These are phyloP conservation scores for Pteronura brasiliensis DNA, from an alignment of 2,113 vertebrate genomes.

Conservation along the genomic window DNA sequence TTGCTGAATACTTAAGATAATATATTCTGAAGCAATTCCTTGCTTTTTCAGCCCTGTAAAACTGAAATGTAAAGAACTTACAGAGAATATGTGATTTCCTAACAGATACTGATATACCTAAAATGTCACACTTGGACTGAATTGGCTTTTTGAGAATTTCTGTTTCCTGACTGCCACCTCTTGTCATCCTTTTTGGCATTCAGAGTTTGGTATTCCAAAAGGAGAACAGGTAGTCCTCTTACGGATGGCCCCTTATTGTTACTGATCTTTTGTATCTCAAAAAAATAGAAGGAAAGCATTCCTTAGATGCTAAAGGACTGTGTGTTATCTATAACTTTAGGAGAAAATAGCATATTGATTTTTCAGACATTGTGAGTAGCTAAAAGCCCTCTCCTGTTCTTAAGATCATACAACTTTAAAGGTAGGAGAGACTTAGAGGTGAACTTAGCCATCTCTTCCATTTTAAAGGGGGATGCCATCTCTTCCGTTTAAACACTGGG, in stretches of 20 bases:
- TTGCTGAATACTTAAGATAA: background rate
- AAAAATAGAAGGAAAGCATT: background rate
- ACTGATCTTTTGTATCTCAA: background rate
- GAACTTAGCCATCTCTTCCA: background rate
- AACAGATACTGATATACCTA: background rate
- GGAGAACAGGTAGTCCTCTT: background rate
- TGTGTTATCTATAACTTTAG: background rate
- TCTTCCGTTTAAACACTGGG: background rate
- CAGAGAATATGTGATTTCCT: background rate
- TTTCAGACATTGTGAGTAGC: background rate
- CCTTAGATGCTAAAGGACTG: background rate
- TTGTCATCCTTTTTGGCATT: background rate
- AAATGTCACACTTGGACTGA: background rate
- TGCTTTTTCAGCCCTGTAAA: background rate
- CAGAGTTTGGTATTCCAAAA: background rate
- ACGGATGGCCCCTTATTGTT: background rate
- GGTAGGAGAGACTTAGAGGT: background rate
- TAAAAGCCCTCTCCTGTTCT: background rate
- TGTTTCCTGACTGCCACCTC: background rate
- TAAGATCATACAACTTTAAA: background rate
- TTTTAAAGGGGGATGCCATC: background rate
- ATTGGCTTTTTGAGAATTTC: background rate
- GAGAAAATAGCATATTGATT: background rate
- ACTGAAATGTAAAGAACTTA: background rate
- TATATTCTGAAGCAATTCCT: background rate